phyloP scores from a whole-genome alignment of 1,140 invertebrate species.

The Epicauta chinensis region DNA sequence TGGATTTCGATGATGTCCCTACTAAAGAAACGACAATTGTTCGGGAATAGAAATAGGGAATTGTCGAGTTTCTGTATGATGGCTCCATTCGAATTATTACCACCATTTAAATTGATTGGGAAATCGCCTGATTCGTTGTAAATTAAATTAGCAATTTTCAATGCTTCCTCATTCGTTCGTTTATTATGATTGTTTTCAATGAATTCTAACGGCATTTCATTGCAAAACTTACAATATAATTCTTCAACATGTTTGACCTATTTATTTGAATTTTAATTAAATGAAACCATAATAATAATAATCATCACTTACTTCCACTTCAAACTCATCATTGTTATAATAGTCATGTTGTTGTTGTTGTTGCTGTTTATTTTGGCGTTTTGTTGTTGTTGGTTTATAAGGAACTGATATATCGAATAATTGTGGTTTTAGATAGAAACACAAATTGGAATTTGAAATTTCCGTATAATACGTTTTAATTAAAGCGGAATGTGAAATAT shows the following conservation, averaged over 20 bases:
- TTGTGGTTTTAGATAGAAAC: slow-evolving; percentile 6
- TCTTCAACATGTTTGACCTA: slow-evolving; percentile 8
- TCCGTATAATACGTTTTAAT: slow-evolving; percentile 7
- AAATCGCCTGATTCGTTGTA: slow-evolving; percentile 26
- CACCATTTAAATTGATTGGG: slow-evolving; percentile 21
- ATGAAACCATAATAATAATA: too few species aligned
- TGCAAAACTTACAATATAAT: slow-evolving; percentile 1
- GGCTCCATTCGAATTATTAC: slow-evolving; percentile 23
- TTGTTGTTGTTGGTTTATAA: slow-evolving; percentile 9
- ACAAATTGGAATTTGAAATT: not conserved
- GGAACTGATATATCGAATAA: slow-evolving; percentile 22
- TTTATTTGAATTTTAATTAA: not conserved
- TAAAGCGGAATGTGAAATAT: slow-evolving; percentile 11
- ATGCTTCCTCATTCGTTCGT: slow-evolving; percentile 18
- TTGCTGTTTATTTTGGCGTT: not conserved
- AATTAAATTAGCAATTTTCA: slow-evolving; percentile 23
- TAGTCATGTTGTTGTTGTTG: too few species aligned
- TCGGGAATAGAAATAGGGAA: slow-evolving; percentile 33
- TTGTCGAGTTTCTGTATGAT: slow-evolving; percentile 22
- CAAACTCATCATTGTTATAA: not conserved
- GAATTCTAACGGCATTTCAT: not conserved
- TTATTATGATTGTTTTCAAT: too few species aligned
- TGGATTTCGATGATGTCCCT: slow-evolving; percentile 29
- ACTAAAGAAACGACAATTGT: slow-evolving; percentile 35
- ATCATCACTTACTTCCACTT: slow-evolving; percentile 9